Evolutionary conservation across 2,797 vertebrate genomes (phyloP), one percentile per base, ranked within the genome.

Genomic region (Lithobates pipiens): DNA sequence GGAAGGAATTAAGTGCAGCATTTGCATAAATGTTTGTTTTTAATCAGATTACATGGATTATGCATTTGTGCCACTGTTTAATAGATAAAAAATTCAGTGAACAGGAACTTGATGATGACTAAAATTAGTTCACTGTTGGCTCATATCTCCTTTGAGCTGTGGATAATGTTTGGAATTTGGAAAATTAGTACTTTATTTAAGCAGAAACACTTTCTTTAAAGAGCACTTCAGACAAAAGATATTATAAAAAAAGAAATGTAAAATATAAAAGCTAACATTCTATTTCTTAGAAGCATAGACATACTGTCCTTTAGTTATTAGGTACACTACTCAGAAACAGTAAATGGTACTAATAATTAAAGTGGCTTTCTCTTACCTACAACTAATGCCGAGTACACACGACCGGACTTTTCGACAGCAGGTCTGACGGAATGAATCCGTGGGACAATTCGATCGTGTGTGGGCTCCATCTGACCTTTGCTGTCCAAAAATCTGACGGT

Each of bases 1-100:
- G 74, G 39, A 82, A 42, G 44, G 69, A 71, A 86, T 82, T 82
- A 82, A 76, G 50, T 72, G 67, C 67, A 63, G 77, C 68, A 77
- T 82, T 78, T 82, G 71, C 75, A 80, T 77, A 82, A 86, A 82
- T 86, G 67, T 86, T 72, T 86, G 54, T 67, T 86, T 61, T 86
- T 82, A 86, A 86, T 86, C 42, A 86, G 75, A 82, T 77, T 69
- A 61, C 85, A 82, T 67, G 74, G 78, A 86, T 77, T 86, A 71
- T 85, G 54, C 32, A 72, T 85, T 72, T 63, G 15, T 72, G 46
- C 50, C 63, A 77, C 42, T 73, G 54, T 65, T 78, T 77, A 77
- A 77, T 72, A 76, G 70, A 85, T 70, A 63, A 71, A 84, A 63
- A 78, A 73, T 36, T 72, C 68, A 77, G 68, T 63, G 68, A 86